Evolutionary conservation across 2,113 vertebrate species (phyloP), one percentile per base, ranked within the genome.

Genomic region (Dicerorhinus sumatrensis): DNA sequence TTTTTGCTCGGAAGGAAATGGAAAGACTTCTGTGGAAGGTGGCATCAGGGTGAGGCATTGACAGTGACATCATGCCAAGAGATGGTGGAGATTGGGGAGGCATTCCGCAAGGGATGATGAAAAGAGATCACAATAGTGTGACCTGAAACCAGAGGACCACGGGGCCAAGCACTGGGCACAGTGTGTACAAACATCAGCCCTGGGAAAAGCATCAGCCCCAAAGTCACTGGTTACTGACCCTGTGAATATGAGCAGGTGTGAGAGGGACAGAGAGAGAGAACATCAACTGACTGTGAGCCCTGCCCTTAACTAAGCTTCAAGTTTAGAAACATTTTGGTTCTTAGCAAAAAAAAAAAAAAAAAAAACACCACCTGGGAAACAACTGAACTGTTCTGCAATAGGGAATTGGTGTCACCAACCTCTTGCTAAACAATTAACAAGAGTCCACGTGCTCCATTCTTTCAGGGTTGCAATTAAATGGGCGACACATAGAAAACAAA

Each of bases 261-360:
- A 63, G n/a, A 72, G 46, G 39, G 27, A 67, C 54, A 93, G 5
- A 48, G 33, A 93, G 5, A 48, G 33, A 84, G 27, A 85, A 60
- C 18, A 0, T 10, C n/a, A 63, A 36, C 9, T 48, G 33, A 54
- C 31, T 63, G 14, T 21, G 65, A 81, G 31, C 20, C 4, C 65
- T 42, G 33, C 36, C 62, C 72, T 88, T 60, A 89, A 86, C 79
- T 87, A 92, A 94, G 25, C n/a, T 79, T 79, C 82, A 72, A 73
- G 60, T 58, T 93, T 36, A 96, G 36, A 85, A 77, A 85, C 8
- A 62, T 95, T 75, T 62, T 65, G 10, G 21, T 58, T 83, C 42
- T 72, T 33, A 84, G 70, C 11, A 72, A 86, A 87, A 60, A 70
- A 33, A 11, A 48, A 42, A 39, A 42, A 65, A 29, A 84, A 63